Evolutionary conservation across 2,888 invertebrate species (phyloP), one percentile per base, ranked within the genome.

Genomic region (Hylaea fasciaria): DNA sequence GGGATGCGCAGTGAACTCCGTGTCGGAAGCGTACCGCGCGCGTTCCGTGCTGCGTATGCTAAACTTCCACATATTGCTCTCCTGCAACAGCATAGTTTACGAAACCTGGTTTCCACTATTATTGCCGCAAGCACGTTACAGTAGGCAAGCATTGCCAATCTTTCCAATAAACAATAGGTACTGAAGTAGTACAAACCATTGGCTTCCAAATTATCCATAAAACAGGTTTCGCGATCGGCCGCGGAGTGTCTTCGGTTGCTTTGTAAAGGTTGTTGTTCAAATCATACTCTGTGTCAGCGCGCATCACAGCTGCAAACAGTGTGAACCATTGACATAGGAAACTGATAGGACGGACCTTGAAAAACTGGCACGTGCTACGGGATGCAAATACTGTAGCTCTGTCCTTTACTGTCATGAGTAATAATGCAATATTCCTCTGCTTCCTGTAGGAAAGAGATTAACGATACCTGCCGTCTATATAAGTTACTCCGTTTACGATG

Each of bases 41-140:
- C 83, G 78, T 65, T 87, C 89, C 1, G 89, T 84, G 51, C 87
- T 89, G 4, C 87, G 81, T 1, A 91, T 85, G 39, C 75, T 82
- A 54, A 86, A 77, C 17, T 64, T 68, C 86, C 87, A 90, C 16
- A 69, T 71, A 55, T 83, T 80, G 0, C 59, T 64, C 0, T 55
- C 56, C 62, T 68, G 52, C 0, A 57, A 45, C 67, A 57, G n/a
- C 55, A 35, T 22, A 3, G 2, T 22, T 22, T 22, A n/a, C n/a
- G 5, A 22, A 22, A 22, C 3, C 22, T 5, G 5, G 22, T 22
- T 22, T 22, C 22, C 22, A 22, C 5, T 22, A 2, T 22, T 22
- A 22, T 3, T 22, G 22, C 22, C 22, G 22, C 22, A 22, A 22
- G 22, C 22, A 22, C 3, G 2, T 2, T 3, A 5, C 22, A 5